phyloP scores from a whole-genome alignment of 2,113 vertebrate species.

The Ovis aries region DNA sequence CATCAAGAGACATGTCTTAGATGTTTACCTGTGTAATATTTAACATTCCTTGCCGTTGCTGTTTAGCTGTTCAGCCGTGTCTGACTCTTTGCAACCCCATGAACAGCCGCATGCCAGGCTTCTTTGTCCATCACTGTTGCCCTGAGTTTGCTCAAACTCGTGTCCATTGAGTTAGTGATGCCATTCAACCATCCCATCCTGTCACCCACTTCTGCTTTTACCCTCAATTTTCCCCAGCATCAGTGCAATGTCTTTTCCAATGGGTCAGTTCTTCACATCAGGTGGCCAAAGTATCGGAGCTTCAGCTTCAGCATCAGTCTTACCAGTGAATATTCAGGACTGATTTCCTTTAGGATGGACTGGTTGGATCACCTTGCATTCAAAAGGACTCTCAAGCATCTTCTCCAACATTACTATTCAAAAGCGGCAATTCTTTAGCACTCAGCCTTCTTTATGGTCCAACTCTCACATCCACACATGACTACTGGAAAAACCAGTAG shows the following conservation, averaged over 20 bases:
- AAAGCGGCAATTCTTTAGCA: neutral
- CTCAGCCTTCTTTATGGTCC: neutral
- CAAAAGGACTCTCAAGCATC: neutral
- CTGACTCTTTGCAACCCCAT: neutral
- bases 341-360: neutral
- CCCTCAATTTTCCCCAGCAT: neutral
- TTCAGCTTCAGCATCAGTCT: neutral
- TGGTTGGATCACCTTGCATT: neutral
- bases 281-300: neutral
- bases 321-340: neutral
- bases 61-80: neutral
- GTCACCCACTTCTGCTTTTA: neutral
- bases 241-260: neutral
- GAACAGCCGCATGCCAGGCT: neutral
- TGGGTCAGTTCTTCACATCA: rapidly evolving
- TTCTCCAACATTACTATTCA: neutral
- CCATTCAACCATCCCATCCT: neutral
- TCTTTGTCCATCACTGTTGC: neutral
- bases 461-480: neutral
- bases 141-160: neutral
- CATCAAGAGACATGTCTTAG: neutral
- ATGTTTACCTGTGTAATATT: neutral
- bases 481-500: neutral
- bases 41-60: neutral
- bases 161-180: neutral